Evolutionary conservation across 2,113 vertebrate genomes (phyloP).

Genomic region (Sigmodon hispidus): DNA sequence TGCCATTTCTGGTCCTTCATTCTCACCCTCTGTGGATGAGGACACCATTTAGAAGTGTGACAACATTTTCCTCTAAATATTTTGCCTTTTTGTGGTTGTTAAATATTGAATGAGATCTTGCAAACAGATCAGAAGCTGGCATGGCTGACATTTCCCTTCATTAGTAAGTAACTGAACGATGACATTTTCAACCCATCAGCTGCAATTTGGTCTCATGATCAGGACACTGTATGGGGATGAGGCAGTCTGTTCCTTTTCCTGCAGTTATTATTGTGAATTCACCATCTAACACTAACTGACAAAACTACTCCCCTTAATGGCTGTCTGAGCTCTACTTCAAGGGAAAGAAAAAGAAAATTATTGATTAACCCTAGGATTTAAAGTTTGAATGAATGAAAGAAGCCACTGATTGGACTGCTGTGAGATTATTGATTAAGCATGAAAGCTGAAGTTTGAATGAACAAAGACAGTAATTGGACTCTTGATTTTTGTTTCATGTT

Average conservation of each 20-base stretch:
- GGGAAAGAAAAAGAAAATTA: slow-evolving; percentile 50
- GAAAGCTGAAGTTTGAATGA: slow-evolving; percentile 35
- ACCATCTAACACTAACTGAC: slow-evolving; percentile 51
- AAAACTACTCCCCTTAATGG: slow-evolving; percentile 51
- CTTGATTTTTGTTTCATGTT: slow-evolving; percentile 24
- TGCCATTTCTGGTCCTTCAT: slow-evolving; percentile 33
- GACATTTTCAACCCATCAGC: slow-evolving; percentile 67
- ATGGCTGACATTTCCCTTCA: slow-evolving; percentile 75
- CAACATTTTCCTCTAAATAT: slow-evolving; percentile 63
- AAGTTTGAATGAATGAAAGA: slow-evolving; percentile 67
- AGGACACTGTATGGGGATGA: not conserved
- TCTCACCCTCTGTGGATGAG: slow-evolving; percentile 1
- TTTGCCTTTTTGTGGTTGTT: slow-evolving; percentile 71
- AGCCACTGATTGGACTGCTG: slow-evolving; percentile 54
- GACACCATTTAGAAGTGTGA: slow-evolving; percentile 45
- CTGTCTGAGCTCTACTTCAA: slow-evolving; percentile 28
- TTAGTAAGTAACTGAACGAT: slow-evolving; percentile 74
- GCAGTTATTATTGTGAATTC: slow-evolving; percentile 31
- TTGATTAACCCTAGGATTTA: slow-evolving; percentile 62
- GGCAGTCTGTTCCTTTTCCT: slow-evolving; percentile 7
- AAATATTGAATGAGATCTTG: slow-evolving; percentile 72
- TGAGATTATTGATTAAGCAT: slow-evolving; percentile 52
- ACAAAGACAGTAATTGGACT: slow-evolving; percentile 40
- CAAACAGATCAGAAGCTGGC: slow-evolving; percentile 55
- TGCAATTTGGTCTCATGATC: not conserved